Percentiles rank a stretch among this genome's conserved stretches.
Conservation (phyloP, 2,113 vertebrate genomes). For the Phalacrocorax carbo region DNA sequence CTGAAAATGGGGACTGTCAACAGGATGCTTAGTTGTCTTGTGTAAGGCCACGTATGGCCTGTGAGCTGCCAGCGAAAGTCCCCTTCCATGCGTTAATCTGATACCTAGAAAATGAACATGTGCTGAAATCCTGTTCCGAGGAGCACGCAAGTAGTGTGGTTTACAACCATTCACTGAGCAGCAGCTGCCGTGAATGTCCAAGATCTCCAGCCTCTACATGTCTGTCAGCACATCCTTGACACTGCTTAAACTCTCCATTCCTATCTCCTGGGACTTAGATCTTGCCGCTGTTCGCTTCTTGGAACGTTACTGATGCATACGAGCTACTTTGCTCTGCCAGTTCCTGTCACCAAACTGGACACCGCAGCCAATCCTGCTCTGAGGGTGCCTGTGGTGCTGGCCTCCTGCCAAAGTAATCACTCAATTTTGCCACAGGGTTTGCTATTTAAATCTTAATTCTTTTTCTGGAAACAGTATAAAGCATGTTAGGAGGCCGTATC, state of each 20-base stretch:
- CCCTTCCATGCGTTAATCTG: background rate
- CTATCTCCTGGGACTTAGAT: background rate
- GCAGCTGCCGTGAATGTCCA: background rate
- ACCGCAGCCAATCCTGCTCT: rapidly evolving
- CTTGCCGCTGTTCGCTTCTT: background rate
- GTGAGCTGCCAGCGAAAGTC: background rate
- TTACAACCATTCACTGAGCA: background rate
- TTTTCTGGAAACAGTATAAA: background rate
- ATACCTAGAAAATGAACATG: background rate
- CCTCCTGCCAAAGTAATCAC: background rate
- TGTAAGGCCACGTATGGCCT: background rate
- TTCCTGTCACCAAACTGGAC: background rate
- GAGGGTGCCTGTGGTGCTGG: background rate
- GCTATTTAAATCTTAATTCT: slow-evolving; percentile 20
- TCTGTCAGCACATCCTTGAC: slow-evolving; percentile 43
- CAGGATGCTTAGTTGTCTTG: background rate
- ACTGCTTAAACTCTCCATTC: background rate
- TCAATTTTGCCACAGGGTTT: slow-evolving; percentile 11
- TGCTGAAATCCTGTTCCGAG: background rate
- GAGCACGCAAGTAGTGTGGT: background rate
- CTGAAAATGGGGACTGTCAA: background rate
- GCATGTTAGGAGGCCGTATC: background rate
- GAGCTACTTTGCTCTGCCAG: background rate
- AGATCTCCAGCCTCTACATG: background rate
- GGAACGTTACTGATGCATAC: rapidly evolving